Evolutionary conservation across 2,113 vertebrate genomes (phyloP).

Genomic region (Nycticebus coucang): DNA sequence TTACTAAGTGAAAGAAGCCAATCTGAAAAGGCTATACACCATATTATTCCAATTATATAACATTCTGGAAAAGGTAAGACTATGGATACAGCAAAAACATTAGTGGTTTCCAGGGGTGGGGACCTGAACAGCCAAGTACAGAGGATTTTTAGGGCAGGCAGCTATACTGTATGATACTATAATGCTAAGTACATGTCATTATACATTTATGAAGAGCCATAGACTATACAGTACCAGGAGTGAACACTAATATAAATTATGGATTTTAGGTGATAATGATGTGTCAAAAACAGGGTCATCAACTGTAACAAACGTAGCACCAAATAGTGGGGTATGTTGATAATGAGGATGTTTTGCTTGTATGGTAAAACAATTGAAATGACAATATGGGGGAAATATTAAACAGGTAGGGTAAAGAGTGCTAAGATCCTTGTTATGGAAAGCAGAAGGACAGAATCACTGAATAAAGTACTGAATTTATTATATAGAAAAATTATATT

Average conservation of each 20-base stretch:
- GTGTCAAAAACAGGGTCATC: not conserved
- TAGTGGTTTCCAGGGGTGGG: not conserved
- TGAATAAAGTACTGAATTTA: not conserved
- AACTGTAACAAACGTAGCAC: not conserved
- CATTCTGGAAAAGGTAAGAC: not conserved
- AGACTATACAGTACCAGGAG: not conserved
- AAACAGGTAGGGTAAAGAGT: not conserved
- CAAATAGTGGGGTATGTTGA: not conserved
- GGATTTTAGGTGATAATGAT: not conserved
- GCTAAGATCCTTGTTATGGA: not conserved
- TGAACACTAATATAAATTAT: not conserved
- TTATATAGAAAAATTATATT: not conserved
- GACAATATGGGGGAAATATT: not conserved
- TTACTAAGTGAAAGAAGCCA: not conserved
- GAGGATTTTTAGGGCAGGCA: not conserved
- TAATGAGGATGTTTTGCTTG: not conserved
- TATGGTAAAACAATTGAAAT: not conserved
- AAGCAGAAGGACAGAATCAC: not conserved
- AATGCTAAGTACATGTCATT: not conserved
- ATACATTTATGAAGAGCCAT: not conserved
- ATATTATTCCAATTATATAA: not conserved
- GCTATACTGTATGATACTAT: not conserved
- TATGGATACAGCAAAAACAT: not conserved
- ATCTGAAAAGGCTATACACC: not conserved
- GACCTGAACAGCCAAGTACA: not conserved